These are phyloP conservation scores for Pseudococcus viburni DNA, from an alignment of 2,888 invertebrate species.

Conservation along the genomic window DNA sequence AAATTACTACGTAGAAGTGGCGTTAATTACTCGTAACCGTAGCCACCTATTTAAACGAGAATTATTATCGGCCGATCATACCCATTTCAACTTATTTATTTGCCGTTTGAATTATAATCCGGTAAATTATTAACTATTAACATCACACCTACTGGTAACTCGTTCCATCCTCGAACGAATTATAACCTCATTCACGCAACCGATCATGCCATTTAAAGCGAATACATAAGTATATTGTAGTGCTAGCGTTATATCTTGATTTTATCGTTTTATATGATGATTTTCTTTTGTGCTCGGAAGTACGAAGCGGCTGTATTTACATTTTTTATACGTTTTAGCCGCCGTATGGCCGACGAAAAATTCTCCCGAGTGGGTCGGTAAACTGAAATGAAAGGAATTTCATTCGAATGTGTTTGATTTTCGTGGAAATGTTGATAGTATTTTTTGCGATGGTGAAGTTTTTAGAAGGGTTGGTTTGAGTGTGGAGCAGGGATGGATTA, in stretches of 20 bases:
- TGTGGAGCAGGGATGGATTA: too few relatives aligned
- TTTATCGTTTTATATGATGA: constrained; percentile 25
- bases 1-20: constrained; percentile 2
- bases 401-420: too few relatives aligned
- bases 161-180: background rate
- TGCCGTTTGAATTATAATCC: constrained; percentile 26
- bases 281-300: background rate
- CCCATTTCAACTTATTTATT: constrained; percentile 31
- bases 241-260: constrained; percentile 18
- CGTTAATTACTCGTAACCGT: constrained; percentile 37
- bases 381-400: too few relatives aligned
- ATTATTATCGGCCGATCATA: background rate
- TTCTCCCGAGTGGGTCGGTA: too few relatives aligned
- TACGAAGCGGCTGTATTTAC: too few relatives aligned
- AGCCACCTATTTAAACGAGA: constrained; percentile 33
- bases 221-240: background rate
- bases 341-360: too few relatives aligned
- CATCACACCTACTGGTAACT: constrained; percentile 28
- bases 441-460: too few relatives aligned
- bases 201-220: constrained; percentile 1
- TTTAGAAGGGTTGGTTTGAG: too few relatives aligned
- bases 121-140: constrained; percentile 51
- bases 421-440: too few relatives aligned
- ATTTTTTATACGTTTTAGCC: too few relatives aligned
- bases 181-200: constrained; percentile 26